These are phyloP conservation scores for Polydesmus complanatus DNA, from an alignment of 2,888 invertebrate species.

Conservation along the genomic window DNA sequence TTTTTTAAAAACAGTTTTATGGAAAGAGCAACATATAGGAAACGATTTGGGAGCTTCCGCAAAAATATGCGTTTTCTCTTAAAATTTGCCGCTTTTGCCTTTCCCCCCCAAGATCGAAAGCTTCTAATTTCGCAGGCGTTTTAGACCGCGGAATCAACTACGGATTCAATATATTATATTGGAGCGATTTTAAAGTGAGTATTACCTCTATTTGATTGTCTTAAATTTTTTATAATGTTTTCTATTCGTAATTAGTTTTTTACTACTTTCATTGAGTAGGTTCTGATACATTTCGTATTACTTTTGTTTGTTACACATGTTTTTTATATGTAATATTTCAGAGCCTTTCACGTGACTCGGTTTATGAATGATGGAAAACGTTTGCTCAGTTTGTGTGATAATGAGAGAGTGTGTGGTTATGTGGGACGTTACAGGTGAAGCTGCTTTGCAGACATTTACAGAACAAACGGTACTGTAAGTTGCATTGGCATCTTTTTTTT, in stretches of 20 bases:
- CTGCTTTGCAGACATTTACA: slow-evolving; percentile 43
- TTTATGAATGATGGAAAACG: slow-evolving; percentile 65
- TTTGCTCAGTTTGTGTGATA: slow-evolving; percentile 79
- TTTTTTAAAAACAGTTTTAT: too few species aligned
- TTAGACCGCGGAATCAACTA: slow-evolving; percentile 48
- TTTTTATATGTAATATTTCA: slow-evolving; percentile 29
- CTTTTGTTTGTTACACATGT: too few species aligned
- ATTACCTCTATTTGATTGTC: slow-evolving; percentile 21
- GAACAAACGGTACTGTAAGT: too few species aligned
- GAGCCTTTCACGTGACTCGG: slow-evolving; percentile 60
- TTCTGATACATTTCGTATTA: too few species aligned
- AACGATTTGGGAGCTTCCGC: too few species aligned
- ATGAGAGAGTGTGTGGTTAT: slow-evolving; percentile 65
- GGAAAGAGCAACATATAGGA: too few species aligned
- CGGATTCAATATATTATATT: slow-evolving; percentile 70
- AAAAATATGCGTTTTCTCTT: too few species aligned
- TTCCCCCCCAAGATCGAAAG: too few species aligned
- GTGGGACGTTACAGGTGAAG: slow-evolving; percentile 86
- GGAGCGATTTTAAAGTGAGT: slow-evolving; percentile 72
- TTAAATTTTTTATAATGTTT: background rate
- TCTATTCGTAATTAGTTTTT: slow-evolving; percentile 47
- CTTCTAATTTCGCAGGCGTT: background rate
- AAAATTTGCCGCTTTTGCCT: too few species aligned
- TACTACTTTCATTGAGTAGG: too few species aligned
- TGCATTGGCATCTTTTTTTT: slow-evolving; percentile 26